phyloP scores from a whole-genome alignment of 2,888 invertebrate genomes.

The Pegoplata infirma region DNA sequence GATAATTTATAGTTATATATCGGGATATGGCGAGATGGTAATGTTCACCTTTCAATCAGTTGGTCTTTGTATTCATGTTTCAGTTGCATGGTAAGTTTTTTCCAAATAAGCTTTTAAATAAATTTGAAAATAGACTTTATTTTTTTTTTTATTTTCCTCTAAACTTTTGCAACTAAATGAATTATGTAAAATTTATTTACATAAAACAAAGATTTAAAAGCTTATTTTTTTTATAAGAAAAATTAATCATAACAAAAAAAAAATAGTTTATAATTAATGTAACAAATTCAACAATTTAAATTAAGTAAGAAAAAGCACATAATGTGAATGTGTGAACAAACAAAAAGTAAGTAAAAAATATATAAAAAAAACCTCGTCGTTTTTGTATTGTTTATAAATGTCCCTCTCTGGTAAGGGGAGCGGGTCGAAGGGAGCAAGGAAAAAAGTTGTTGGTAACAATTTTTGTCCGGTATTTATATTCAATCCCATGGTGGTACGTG shows the following conservation, averaged over 20 bases:
- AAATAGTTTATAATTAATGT: constrained; percentile 47
- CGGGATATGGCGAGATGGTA: background rate
- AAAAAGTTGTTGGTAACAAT: background rate
- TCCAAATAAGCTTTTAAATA: constrained; percentile 45
- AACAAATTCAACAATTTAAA: constrained; percentile 51
- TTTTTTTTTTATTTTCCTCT: background rate
- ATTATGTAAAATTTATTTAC: background rate
- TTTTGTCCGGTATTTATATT: constrained; percentile 15
- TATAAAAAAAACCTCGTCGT: constrained; percentile 47
- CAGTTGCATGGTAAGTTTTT: constrained; percentile 25
- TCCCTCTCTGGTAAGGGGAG: constrained; percentile 49
- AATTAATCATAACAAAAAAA: constrained; percentile 8
- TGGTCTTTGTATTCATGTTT: constrained; percentile 20
- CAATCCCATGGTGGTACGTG: constrained; percentile 69
- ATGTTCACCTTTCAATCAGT: background rate
- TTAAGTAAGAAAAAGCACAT: constrained; percentile 55
- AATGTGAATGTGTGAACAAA: constrained; percentile 47
- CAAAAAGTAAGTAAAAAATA: constrained; percentile 54
- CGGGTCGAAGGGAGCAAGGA: background rate
- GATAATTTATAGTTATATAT: background rate
- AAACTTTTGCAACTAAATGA: background rate
- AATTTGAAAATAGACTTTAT: background rate
- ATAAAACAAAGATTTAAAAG: constrained; percentile 23
- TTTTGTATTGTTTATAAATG: constrained; percentile 47
- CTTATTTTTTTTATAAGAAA: constrained; percentile 39